Evolutionary conservation across 2,113 vertebrate genomes (phyloP).

Genomic region (Aplodontia rufa): DNA sequence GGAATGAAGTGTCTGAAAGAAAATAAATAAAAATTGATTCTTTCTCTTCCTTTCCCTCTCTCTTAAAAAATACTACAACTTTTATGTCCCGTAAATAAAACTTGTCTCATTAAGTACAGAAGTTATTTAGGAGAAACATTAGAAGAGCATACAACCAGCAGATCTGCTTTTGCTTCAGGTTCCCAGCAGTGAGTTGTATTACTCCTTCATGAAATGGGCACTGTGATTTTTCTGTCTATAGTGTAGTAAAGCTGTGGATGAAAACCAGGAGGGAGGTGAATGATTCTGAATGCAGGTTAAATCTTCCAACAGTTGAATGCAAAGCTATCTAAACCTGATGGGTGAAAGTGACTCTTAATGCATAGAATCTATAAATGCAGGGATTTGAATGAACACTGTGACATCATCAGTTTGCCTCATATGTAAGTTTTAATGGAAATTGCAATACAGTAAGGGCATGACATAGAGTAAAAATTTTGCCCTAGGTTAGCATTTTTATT

Average conservation of each 20-base stretch:
- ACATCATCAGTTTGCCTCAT: not conserved
- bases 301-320: not conserved
- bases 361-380: not conserved
- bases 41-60: no score
- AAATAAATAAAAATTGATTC: no score
- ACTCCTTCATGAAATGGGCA: conserved; percentile 75
- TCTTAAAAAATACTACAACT: no score
- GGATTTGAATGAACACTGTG: not conserved
- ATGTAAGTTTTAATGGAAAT: not conserved
- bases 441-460: not conserved
- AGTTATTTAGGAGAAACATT: conserved; percentile 79
- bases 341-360: not conserved
- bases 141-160: conserved; percentile 71
- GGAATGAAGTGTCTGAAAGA: no score
- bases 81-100: conserved; percentile 80
- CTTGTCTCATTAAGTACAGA: conserved; percentile 77
- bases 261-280: conserved; percentile 48
- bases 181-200: conserved; percentile 77
- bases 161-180: conserved; percentile 77
- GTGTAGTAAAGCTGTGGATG: conserved; percentile 35
- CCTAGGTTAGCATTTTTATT: not conserved
- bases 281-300: conserved; percentile 61
- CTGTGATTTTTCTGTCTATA: no score
- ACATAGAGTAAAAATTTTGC: not conserved
- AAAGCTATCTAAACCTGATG: not conserved